Evolutionary conservation across 1,140 invertebrate genomes (phyloP).

Genomic region (Akabosia matsudoensis): DNA sequence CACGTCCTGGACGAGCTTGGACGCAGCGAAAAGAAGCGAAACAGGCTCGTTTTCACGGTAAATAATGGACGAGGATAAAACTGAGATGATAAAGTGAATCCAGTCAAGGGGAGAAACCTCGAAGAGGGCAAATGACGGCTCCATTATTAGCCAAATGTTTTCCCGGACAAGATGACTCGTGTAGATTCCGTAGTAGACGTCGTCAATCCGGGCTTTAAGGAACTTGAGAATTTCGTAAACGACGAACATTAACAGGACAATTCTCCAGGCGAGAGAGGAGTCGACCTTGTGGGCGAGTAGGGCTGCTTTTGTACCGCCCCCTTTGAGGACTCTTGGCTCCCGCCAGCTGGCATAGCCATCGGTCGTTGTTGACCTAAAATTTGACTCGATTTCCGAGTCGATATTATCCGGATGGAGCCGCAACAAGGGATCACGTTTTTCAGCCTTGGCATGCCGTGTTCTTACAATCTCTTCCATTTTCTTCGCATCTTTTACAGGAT

Average conservation of each 20-base stretch:
- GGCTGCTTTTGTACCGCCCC: neutral
- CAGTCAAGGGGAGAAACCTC: too few species aligned
- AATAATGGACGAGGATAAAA: neutral
- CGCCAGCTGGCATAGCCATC: constrained; percentile 6
- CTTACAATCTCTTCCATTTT: neutral
- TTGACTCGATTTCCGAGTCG: neutral
- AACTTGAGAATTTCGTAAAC: neutral
- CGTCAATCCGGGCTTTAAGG: neutral
- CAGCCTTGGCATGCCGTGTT: neutral
- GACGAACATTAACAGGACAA: neutral
- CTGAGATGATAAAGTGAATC: neutral
- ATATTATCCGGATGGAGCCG: neutral
- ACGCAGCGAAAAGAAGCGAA: neutral
- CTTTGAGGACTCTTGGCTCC: neutral
- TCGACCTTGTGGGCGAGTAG: neutral
- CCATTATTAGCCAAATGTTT: constrained; percentile 13
- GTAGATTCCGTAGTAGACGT: neutral
- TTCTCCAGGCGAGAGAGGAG: neutral
- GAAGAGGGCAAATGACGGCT: too few species aligned
- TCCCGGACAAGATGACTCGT: neutral
- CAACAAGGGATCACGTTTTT: neutral
- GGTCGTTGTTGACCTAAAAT: neutral
- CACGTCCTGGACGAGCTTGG: neutral
- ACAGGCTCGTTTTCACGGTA: neutral
- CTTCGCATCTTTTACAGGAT: neutral